These are phyloP conservation scores for Drosophila cracens DNA, from an alignment of 2,888 invertebrate genomes.

Conservation along the genomic window DNA sequence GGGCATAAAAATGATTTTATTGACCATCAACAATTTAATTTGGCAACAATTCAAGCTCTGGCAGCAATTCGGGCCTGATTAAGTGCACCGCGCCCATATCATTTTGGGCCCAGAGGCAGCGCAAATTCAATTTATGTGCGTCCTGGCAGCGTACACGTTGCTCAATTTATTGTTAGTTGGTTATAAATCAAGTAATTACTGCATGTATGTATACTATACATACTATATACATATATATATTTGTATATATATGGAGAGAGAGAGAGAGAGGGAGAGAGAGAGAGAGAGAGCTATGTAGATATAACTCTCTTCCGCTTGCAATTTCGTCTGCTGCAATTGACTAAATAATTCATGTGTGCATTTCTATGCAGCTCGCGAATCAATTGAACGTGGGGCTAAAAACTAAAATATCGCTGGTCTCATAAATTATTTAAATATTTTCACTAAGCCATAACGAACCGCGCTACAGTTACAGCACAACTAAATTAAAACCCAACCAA, in stretches of 20 bases:
- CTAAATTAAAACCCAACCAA: slow-evolving; percentile 54
- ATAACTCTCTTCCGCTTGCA: slow-evolving; percentile 6
- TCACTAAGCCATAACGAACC: slow-evolving; percentile 10
- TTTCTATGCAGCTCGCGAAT: slow-evolving; percentile 30
- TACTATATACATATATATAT: background rate
- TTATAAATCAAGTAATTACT: slow-evolving; percentile 60
- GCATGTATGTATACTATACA: slow-evolving; percentile 6
- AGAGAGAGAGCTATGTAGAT: background rate
- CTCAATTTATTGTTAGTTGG: slow-evolving; percentile 24
- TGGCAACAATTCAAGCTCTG: slow-evolving; percentile 29
- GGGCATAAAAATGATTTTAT: slow-evolving; percentile 46
- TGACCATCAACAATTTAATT: slow-evolving; percentile 60
- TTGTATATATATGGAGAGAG: background rate
- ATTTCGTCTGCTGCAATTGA: slow-evolving; percentile 22
- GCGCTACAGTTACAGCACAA: background rate
- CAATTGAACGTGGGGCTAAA: slow-evolving; percentile 43
- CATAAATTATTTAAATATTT: slow-evolving; percentile 61
- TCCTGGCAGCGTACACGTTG: slow-evolving; percentile 9
- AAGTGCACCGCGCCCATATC: slow-evolving; percentile 39
- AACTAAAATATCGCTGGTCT: slow-evolving; percentile 53
- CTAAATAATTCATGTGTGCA: slow-evolving; percentile 59
- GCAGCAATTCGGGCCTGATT: slow-evolving; percentile 34
- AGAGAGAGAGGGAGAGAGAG: background rate
- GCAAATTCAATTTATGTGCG: slow-evolving; percentile 46
- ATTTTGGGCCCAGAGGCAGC: slow-evolving; percentile 23